Percentiles rank a stretch among this genome's conserved stretches.
Conservation (phyloP, 2,797 vertebrate species). For the Gymnothorax reevesii region DNA sequence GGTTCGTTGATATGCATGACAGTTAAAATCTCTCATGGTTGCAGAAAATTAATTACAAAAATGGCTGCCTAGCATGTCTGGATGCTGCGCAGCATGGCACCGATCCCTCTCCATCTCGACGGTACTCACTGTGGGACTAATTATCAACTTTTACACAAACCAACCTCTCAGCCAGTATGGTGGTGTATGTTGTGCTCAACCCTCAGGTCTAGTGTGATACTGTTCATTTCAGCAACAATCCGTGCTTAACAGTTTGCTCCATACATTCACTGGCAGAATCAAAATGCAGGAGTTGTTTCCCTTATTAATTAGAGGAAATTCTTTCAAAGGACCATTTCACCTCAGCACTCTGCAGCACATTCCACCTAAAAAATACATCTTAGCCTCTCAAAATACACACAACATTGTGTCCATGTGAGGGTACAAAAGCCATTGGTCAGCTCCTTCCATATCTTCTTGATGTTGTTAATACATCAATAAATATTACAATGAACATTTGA, state of each 20-base stretch:
- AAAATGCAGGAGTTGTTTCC: conserved; percentile 54
- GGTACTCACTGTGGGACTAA: conserved; percentile 98
- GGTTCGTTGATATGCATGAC: conserved; percentile 23
- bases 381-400: not conserved
- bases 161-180: conserved; percentile 70
- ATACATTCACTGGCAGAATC: conserved; percentile 49
- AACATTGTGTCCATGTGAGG: conserved; percentile 5
- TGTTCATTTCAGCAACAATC: conserved; percentile 81
- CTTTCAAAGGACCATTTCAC: conserved; percentile 10
- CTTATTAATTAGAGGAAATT: conserved; percentile 71
- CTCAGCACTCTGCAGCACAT: not conserved
- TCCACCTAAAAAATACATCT: not conserved
- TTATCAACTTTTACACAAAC: conserved; percentile 93
- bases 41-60: conserved; percentile 54
- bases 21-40: conserved; percentile 39
- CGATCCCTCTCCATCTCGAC: conserved; percentile 72
- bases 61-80: conserved; percentile 69
- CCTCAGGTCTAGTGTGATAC: conserved; percentile 88
- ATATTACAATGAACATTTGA: conserved; percentile 15
- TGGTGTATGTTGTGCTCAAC: conserved; percentile 70
- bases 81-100: conserved; percentile 75
- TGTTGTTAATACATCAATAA: conserved; percentile 27
- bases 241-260: conserved; percentile 68
- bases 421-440: conserved; percentile 19
- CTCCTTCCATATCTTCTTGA: not conserved